Evolutionary conservation across 2,888 invertebrate species (phyloP), one percentile per base, ranked within the genome.

Genomic region (Teleogryllus oceanicus): DNA sequence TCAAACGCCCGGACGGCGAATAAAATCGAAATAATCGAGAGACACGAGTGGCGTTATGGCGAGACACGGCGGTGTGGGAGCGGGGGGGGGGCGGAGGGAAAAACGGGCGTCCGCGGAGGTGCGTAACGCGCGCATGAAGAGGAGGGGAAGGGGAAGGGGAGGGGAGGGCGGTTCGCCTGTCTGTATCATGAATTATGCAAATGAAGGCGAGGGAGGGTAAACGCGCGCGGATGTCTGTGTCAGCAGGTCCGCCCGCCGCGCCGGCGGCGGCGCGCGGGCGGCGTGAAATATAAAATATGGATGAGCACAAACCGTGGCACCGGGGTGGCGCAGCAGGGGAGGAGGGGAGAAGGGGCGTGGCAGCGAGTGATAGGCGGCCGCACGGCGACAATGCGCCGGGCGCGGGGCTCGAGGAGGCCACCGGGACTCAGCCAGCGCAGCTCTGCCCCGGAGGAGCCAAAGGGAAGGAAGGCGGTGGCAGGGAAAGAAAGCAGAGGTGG

Each of bases 151-250:
- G 62, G 13, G 16, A 5, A 5, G 62, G 16, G 13, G 16, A n/a
- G 13, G 5, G 62, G 62, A 62, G 13, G 62, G 62, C 8, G 16
- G 62, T 62, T n/a, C 62, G 62, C 62, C 16, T 62, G 62, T n/a
- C 62, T 62, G 62, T 62, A 62, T n/a, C 62, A 62, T 62, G 62
- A 62, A 62, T 62, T 62, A 62, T 62, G 62, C 62, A 62, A 62
- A 62, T 62, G 62, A 62, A 62, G n/a, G 62, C 62, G 62, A n/a
- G 62, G 62, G 62, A 62, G 62, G 62, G 8, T 18, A 62, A 62
- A 62, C 62, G 62, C n/a, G 62, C 62, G 62, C 62, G 62, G 62
- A 62, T 62, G 62, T 62, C 62, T 62, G 62, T 62, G 62, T 62
- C 62, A 62, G 62, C 62, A 62, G 62, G 62, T 18, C 62, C 62